Conservation (phyloP, 2,113 vertebrate genomes). For the Rhynchomys soricoides region DNA sequence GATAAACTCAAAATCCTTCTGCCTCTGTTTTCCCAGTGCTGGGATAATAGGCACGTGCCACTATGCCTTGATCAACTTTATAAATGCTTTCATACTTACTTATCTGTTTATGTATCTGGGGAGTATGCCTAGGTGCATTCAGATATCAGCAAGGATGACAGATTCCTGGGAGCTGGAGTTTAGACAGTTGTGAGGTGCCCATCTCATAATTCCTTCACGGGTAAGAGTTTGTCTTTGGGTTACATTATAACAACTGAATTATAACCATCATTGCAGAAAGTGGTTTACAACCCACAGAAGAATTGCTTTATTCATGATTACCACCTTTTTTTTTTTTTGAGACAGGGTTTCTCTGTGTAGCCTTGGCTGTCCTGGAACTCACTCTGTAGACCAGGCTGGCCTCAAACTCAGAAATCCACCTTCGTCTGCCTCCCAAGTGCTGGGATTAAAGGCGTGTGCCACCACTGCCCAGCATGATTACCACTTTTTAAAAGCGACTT, state of each 20-base stretch:
- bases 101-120: neutral
- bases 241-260: neutral
- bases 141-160: neutral
- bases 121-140: neutral
- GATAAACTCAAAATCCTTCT: neutral
- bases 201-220: conserved; percentile 27
- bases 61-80: neutral
- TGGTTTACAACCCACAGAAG: neutral
- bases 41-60: neutral
- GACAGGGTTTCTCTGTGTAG: too few species aligned
- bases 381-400: too few species aligned
- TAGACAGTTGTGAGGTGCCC: neutral
- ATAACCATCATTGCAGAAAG: conserved; percentile 10
- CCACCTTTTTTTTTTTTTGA: too few species aligned
- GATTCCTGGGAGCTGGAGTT: neutral
- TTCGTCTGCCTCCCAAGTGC: too few species aligned
- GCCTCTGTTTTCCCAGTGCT: neutral
- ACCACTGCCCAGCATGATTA: too few species aligned
- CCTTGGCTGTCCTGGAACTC: too few species aligned
- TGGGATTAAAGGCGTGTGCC: too few species aligned
- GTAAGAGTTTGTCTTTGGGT: neutral
- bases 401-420: too few species aligned
- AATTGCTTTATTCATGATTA: neutral
- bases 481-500: neutral
- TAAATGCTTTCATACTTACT: neutral